These are phyloP conservation scores for Bufo bufo DNA, from an alignment of 2,113 vertebrate genomes.

Conservation along the genomic window DNA sequence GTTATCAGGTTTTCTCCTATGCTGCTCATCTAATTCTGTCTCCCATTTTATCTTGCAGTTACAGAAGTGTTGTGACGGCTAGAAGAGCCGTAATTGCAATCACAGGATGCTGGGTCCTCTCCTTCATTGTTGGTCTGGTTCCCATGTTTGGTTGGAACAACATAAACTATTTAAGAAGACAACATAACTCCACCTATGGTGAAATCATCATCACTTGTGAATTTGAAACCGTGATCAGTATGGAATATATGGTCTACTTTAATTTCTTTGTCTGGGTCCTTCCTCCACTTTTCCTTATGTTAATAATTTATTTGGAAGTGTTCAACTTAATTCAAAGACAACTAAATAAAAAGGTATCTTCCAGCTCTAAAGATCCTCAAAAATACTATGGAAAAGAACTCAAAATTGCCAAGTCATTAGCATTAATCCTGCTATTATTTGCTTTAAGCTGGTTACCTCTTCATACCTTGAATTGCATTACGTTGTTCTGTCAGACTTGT, in stretches of 20 bases:
- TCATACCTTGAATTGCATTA: conserved; percentile 91
- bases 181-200: conserved; percentile 62
- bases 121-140: conserved; percentile 86
- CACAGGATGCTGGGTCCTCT: conserved; percentile 86
- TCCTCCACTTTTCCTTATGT: conserved; percentile 89
- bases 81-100: conserved; percentile 84
- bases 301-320: conserved; percentile 91
- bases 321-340: conserved; percentile 97
- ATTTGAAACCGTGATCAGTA: conserved; percentile 95
- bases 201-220: conserved; percentile 78
- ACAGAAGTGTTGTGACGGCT: conserved; percentile 87
- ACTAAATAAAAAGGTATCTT: conserved; percentile 88
- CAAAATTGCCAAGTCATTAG: conserved; percentile 92
- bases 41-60: conserved; percentile 72
- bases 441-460: conserved; percentile 93
- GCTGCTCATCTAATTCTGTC: not conserved
- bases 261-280: conserved; percentile 97
- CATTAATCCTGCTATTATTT: conserved; percentile 90
- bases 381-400: conserved; percentile 95
- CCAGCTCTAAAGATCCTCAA: conserved; percentile 82
- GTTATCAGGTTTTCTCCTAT: not conserved
- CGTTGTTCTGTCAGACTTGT: conserved; percentile 82
- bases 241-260: conserved; percentile 99
- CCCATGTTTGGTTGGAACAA: conserved; percentile 97
- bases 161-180: conserved; percentile 68